A percentile compares a stretch with the other conserved stretches of the same genome.
Conservation (phyloP, 2,113 vertebrate genomes). For the Misgurnus mizolepis region DNA sequence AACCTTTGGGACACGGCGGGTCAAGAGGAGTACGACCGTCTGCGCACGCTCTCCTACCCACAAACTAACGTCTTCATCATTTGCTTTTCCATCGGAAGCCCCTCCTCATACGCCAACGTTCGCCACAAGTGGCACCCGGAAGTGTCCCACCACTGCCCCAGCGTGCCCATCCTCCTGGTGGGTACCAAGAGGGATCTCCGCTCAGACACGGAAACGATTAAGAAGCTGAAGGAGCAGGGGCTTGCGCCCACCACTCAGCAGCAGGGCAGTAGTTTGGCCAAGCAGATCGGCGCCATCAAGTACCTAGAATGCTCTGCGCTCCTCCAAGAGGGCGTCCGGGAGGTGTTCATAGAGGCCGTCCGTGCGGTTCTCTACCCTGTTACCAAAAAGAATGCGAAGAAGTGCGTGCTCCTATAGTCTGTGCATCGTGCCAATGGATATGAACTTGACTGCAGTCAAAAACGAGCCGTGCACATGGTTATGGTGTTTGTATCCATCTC, state of each 20-base stretch:
- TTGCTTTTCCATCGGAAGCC: conserved; percentile 91
- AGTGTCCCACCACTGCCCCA: conserved; percentile 91
- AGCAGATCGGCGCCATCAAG: conserved; percentile 91
- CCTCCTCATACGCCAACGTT: conserved; percentile 90
- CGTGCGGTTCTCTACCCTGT: conserved; percentile 88
- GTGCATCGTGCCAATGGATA: neutral
- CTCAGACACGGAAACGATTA: conserved; percentile 83
- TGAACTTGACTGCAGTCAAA: conserved; percentile 19
- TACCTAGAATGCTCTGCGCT: conserved; percentile 92
- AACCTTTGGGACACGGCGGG: conserved; percentile 95
- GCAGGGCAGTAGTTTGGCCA: conserved; percentile 86
- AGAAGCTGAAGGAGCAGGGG: conserved; percentile 92
- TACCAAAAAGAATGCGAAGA: conserved; percentile 87
- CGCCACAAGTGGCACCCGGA: conserved; percentile 95
- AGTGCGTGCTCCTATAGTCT: conserved; percentile 85
- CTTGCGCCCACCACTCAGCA: conserved; percentile 85
- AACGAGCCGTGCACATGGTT: conserved; percentile 2
- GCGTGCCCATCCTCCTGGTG: conserved; percentile 87
- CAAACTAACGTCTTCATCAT: conserved; percentile 93
- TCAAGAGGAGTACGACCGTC: conserved; percentile 91
- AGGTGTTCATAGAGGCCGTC: conserved; percentile 90
- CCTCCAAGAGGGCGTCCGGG: conserved; percentile 85
- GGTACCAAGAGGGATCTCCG: conserved; percentile 92
- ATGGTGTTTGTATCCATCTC: conserved; percentile 33
- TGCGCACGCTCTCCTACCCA: conserved; percentile 89